phyloP scores from a whole-genome alignment of 2,113 vertebrate species.

The chimpanzee (Pan troglodytes) region NHGRI_mPanTro3-v2.1_pri NC_086016.1:32707001-32707500 shows the following conservation, averaged over 20 bases:
- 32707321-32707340: slow-evolving; percentile 97
- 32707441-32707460: fast-evolving
- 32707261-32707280: slow-evolving; percentile 96
- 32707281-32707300: slow-evolving; percentile 94
- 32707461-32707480: fast-evolving
- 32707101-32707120: slow-evolving; percentile 98
- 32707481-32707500: neutral
- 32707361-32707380: slow-evolving; percentile 93
- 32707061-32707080: slow-evolving; percentile 95
- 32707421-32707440: fast-evolving
- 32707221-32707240: slow-evolving; percentile 90
- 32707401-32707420: slow-evolving; percentile 73
- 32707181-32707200: fast-evolving
- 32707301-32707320: slow-evolving; percentile 97
- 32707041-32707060: slow-evolving; percentile 96
- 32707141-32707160: neutral
- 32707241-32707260: slow-evolving; percentile 90
- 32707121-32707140: slow-evolving; percentile 99
- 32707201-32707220: fast-evolving
- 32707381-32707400: slow-evolving; percentile 95
- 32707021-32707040: fast-evolving
- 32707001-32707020: neutral
- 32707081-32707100: slow-evolving; percentile 93
- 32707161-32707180: fast-evolving
- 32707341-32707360: slow-evolving; percentile 97